These are phyloP conservation scores for Thymelicus acteon DNA, from an alignment of 2,888 invertebrate species.

Conservation along the genomic window DNA sequence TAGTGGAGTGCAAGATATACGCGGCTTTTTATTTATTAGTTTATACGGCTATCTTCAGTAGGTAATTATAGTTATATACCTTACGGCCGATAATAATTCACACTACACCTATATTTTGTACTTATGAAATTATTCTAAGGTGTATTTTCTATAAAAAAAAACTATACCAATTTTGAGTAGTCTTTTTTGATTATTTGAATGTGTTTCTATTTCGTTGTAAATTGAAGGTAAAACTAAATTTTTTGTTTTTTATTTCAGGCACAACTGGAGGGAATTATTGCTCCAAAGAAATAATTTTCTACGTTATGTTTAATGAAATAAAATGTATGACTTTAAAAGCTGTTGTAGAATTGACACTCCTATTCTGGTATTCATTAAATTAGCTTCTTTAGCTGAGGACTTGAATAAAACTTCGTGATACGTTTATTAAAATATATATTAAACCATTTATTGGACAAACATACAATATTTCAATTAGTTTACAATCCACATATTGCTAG, in stretches of 20 bases:
- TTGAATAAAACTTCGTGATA: slow-evolving; percentile 54
- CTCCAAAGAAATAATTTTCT: slow-evolving; percentile 91
- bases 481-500: slow-evolving; percentile 78
- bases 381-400: slow-evolving; percentile 40
- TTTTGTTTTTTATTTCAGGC: slow-evolving; percentile 83
- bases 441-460: slow-evolving; percentile 85
- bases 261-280: slow-evolving; percentile 97
- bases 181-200: no score
- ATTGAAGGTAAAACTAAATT: neutral
- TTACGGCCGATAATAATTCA: no score
- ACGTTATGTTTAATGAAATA: slow-evolving; percentile 46
- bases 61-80: no score
- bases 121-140: no score
- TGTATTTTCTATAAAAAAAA: no score
- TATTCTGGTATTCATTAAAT: neutral
- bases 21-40: no score
- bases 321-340: neutral
- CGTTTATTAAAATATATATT: slow-evolving; percentile 85
- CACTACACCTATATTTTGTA: no score
- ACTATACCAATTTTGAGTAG: no score
- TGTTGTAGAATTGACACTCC: neutral
- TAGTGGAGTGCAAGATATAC: no score
- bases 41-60: no score
- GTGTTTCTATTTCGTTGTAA: no score
- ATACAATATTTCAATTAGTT: slow-evolving; percentile 84